These are phyloP conservation scores for Eustalomyia histrio DNA, from an alignment of 2,888 invertebrate genomes.

Conservation along the genomic window DNA sequence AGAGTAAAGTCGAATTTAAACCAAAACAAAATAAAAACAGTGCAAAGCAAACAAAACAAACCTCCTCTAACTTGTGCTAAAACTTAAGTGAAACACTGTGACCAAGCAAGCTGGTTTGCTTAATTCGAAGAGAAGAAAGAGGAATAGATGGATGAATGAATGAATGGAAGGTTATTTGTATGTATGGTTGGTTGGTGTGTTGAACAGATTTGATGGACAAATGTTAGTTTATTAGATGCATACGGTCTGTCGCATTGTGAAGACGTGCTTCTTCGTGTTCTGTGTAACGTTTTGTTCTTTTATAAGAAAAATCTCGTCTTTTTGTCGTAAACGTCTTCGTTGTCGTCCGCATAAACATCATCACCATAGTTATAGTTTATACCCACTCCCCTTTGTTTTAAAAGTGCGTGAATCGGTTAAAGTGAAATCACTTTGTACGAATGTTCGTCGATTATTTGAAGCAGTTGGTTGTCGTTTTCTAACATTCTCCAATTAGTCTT, in stretches of 20 bases:
- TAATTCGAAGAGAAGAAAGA: slow-evolving; percentile 44
- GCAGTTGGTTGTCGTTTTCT: background rate
- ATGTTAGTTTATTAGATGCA: slow-evolving; percentile 80
- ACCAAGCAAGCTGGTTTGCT: slow-evolving; percentile 41
- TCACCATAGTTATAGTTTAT: background rate
- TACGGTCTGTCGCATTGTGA: slow-evolving; percentile 79
- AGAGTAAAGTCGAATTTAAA: slow-evolving; percentile 60
- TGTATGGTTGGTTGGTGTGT: slow-evolving; percentile 26
- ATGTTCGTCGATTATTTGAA: slow-evolving; percentile 4
- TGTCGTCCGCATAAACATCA: background rate
- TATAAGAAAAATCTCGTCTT: slow-evolving; percentile 39
- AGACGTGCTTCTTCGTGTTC: slow-evolving; percentile 75
- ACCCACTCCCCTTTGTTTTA: background rate
- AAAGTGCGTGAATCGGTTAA: slow-evolving; percentile 22
- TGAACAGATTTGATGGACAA: slow-evolving; percentile 70
- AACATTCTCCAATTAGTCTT: slow-evolving; percentile 40
- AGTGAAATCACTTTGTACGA: background rate
- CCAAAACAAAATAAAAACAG: slow-evolving; percentile 43
- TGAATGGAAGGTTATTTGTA: slow-evolving; percentile 34
- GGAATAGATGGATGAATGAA: slow-evolving; percentile 43
- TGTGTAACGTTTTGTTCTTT: slow-evolving; percentile 50
- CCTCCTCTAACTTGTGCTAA: slow-evolving; percentile 57
- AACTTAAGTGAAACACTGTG: slow-evolving; percentile 46
- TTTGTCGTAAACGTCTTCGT: slow-evolving; percentile 5
- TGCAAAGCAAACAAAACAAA: slow-evolving; percentile 53